phyloP scores from a whole-genome alignment of 2,797 vertebrate species.

The Coilia nasus region DNA sequence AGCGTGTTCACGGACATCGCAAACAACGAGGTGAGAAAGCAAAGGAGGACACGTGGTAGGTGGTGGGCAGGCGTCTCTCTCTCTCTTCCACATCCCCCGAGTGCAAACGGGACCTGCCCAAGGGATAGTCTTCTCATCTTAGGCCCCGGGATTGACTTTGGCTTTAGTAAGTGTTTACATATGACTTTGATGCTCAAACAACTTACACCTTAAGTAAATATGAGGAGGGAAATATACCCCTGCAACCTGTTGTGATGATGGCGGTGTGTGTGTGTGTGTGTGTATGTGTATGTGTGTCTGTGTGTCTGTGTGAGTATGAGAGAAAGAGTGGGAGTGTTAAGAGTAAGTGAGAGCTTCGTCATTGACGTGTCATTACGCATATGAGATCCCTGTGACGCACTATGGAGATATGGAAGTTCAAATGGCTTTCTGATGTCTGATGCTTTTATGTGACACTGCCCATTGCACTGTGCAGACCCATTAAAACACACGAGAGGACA shows the following conservation, averaged over 20 bases:
- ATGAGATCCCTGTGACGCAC: background rate
- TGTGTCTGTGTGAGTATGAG: background rate
- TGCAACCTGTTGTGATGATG: background rate
- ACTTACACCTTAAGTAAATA: background rate
- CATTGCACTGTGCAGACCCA: no score
- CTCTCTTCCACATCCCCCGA: background rate
- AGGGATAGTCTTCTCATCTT: background rate
- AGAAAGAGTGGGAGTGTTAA: background rate
- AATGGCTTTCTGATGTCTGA: background rate
- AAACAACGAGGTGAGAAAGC: conserved; percentile 84
- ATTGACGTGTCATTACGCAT: background rate
- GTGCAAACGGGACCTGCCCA: conserved; percentile 45
- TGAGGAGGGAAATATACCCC: background rate
- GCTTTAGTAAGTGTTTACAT: background rate
- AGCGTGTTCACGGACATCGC: conserved; percentile 89
- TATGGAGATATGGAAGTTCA: background rate
- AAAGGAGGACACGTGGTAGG: conserved; percentile 42
- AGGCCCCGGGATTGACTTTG: background rate
- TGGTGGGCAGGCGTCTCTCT: background rate
- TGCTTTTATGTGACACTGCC: background rate
- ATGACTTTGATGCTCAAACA: background rate
- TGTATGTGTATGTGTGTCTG: background rate
- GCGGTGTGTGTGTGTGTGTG: background rate
- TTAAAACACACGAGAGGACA: background rate
- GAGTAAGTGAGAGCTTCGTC: background rate